Percentiles rank a stretch among this genome's conserved stretches.
Evolutionary conservation across 2,113 vertebrate genomes (phyloP).

Genomic region (Thalassoma bifasciatum): DNA sequence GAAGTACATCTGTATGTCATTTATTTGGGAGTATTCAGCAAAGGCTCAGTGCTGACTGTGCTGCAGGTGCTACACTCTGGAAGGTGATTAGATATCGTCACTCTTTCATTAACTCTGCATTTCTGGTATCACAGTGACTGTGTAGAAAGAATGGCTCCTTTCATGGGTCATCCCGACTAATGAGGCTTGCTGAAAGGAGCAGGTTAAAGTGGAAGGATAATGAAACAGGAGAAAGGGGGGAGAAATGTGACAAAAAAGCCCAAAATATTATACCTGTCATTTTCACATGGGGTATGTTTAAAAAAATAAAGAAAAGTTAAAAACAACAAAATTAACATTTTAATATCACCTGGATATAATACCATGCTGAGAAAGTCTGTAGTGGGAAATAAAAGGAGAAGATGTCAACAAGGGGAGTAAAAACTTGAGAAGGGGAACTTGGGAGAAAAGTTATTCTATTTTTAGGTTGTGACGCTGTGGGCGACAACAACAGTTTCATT

Average conservation of each 20-base stretch:
- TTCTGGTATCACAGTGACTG: constrained; percentile 64
- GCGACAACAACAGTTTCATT: constrained; percentile 55
- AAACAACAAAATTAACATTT: not conserved
- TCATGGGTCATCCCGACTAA: constrained; percentile 66
- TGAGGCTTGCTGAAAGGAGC: constrained; percentile 66
- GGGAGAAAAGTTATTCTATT: constrained; percentile 62
- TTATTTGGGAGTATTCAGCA: constrained; percentile 41
- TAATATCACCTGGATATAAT: not conserved
- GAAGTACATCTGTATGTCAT: constrained; percentile 62
- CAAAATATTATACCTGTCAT: constrained; percentile 30
- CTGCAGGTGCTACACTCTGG: constrained; percentile 70
- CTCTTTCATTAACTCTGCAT: constrained; percentile 80
- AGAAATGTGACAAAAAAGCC: constrained; percentile 24
- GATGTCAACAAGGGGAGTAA: constrained; percentile 47
- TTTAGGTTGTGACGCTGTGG: constrained; percentile 55
- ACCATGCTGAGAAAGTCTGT: not conserved
- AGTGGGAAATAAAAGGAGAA: not conserved
- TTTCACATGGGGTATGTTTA: not conserved
- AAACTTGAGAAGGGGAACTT: constrained; percentile 29
- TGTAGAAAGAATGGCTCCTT: constrained; percentile 76
- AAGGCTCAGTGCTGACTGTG: constrained; percentile 31
- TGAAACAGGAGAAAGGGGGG: constrained; percentile 62
- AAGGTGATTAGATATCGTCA: constrained; percentile 81
- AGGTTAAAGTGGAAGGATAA: constrained; percentile 67
- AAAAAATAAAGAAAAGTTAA: not conserved